Evolutionary conservation across 2,888 invertebrate genomes (phyloP), one percentile per base, ranked within the genome.

Genomic region (Hedychridium roseum): DNA sequence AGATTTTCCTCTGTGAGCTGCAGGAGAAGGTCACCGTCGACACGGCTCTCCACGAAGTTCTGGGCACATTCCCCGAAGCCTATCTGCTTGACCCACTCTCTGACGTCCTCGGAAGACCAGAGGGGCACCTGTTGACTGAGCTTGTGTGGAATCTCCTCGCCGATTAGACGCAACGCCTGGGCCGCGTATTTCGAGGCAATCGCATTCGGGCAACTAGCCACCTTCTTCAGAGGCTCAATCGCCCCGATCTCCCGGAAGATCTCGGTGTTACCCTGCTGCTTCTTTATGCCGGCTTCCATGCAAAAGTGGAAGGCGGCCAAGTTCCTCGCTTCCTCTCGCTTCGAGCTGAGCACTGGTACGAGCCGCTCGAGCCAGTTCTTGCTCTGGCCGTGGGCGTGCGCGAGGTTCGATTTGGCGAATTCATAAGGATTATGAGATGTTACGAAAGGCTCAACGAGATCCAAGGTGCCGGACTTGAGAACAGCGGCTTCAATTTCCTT

Each of bases 261-360:
- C 78, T 90, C 89, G 0, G 93, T 92, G 57, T 93, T 92, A 2
- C 92, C 92, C 78, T 94, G 94, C 67, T 91, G 90, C 68, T 95
- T 92, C 79, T 98, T 98, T 43, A 99, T 97, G 26, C 94, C 94
- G 7, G 98, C 97, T 80, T 99, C 99, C 96, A 99, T 97, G 74
- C 97, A 97, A 79, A 97, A 92, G 76, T 99, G 99, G 78, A 98
- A 99, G 23, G 98, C 97, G 2, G 97, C 98, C 66, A 99, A 81
- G 76, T 95, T 96, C 69, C 96, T 86, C 0, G 98, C 97, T 80
- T 98, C 98, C 74, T 97, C 94, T 52, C 97, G 84, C 74, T 96
- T 93, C 28, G 97, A 97, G 74, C 91, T 92, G 43, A 99, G 82
- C 7, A 98, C 94, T 1, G 97, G 97, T 2, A 98, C 94, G 58